Evolutionary conservation across 1,140 invertebrate species (phyloP).

Genomic region (Hormaphis cornu): DNA sequence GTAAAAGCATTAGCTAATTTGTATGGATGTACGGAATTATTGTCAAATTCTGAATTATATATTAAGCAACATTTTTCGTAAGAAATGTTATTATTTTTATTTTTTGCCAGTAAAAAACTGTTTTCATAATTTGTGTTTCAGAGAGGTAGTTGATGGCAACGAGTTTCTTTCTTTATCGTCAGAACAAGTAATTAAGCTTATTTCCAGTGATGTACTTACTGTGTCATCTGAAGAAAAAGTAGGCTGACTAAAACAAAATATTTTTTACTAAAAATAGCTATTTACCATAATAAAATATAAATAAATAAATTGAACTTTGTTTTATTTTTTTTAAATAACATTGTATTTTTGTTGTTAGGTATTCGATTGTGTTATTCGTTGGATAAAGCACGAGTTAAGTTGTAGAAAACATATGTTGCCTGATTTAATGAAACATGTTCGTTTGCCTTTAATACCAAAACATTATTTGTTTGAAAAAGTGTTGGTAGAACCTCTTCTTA

Average conservation of each 20-base stretch:
- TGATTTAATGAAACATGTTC: constrained; percentile 84
- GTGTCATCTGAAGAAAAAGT: constrained; percentile 86
- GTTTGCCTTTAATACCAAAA: constrained; percentile 77
- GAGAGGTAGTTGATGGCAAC: constrained; percentile 84
- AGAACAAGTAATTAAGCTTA: constrained; percentile 70
- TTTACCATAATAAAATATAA: too few species aligned
- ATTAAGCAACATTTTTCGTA: constrained; percentile 87
- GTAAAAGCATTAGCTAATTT: constrained; percentile 91
- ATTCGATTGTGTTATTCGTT: constrained; percentile 77
- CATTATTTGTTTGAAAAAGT: constrained; percentile 82
- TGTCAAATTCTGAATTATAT: constrained; percentile 71
- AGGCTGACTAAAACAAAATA: too few species aligned
- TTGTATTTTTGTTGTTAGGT: constrained; percentile 46
- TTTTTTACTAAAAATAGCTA: too few species aligned
- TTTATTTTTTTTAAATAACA: neutral
- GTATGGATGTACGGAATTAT: constrained; percentile 79
- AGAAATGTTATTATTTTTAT: constrained; percentile 41
- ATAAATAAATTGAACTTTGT: too few species aligned
- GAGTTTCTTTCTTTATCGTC: constrained; percentile 78
- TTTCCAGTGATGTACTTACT: constrained; percentile 78
- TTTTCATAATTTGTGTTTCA: constrained; percentile 42
- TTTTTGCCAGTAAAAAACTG: neutral
- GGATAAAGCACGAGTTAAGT: constrained; percentile 70
- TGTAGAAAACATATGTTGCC: constrained; percentile 60
- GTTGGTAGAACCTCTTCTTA: constrained; percentile 78